Conservation (phyloP, 2,888 invertebrate genomes). For the Andrena praecox region DNA sequence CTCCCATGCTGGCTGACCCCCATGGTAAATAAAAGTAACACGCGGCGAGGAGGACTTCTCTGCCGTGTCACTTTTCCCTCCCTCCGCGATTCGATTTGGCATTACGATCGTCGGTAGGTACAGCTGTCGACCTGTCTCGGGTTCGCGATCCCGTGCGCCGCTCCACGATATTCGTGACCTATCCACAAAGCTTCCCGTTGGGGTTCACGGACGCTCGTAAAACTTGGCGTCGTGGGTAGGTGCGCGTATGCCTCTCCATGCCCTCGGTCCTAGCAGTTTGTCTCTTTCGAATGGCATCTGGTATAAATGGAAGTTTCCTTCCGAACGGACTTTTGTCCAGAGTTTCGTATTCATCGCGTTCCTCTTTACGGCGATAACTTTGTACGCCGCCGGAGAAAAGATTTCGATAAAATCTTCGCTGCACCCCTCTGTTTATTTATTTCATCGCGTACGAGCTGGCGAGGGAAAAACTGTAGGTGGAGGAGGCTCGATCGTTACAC, state of each 20-base stretch:
- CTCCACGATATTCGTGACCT: conserved; percentile 57
- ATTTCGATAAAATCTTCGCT: conserved; percentile 48
- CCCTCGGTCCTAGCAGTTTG: conserved; percentile 48
- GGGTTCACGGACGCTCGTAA: conserved; percentile 68
- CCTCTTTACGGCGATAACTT: conserved; percentile 10
- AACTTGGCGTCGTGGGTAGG: conserved; percentile 52
- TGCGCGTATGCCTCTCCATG: conserved; percentile 54
- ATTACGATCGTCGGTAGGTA: conserved; percentile 54
- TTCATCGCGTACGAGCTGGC: not conserved
- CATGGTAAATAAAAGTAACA: conserved; percentile 28
- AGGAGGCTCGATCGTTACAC: not conserved
- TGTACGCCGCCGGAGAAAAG: conserved; percentile 23
- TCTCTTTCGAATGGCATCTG: conserved; percentile 51
- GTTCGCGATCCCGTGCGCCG: conserved; percentile 41
- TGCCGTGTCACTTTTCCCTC: not conserved
- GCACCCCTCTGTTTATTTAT: conserved; percentile 34
- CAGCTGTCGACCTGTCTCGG: conserved; percentile 64
- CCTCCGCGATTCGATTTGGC: conserved; percentile 18
- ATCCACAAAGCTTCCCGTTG: conserved; percentile 62
- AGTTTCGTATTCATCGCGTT: conserved; percentile 48
- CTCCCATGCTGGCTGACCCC: not conserved
- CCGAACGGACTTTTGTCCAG: conserved; percentile 48
- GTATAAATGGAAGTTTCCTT: conserved; percentile 55
- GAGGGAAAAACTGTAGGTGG: not conserved
- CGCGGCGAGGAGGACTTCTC: not conserved